Percentiles rank a stretch among this genome's conserved stretches.
Conservation (phyloP, 2,797 vertebrate genomes). For the Thaleichthys pacificus region DNA sequence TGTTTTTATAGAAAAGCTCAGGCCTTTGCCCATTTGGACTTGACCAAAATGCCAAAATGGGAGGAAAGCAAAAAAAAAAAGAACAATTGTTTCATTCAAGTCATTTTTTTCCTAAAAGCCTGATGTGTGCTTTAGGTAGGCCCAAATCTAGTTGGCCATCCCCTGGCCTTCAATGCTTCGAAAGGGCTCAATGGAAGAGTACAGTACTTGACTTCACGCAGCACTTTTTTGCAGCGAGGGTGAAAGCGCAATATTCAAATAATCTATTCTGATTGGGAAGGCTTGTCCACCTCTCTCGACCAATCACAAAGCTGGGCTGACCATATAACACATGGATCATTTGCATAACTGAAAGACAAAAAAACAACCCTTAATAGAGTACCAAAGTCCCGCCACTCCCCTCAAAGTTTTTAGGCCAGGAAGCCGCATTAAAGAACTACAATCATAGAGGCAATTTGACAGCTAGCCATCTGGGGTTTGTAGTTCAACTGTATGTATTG, state of each 20-base stretch:
- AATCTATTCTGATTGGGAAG: conserved; percentile 34
- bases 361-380: neutral
- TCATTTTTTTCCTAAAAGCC: conserved; percentile 73
- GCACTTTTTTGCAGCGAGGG: conserved; percentile 64
- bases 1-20: conserved; percentile 31
- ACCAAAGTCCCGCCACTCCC: neutral
- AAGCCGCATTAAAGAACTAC: no score
- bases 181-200: conserved; percentile 81
- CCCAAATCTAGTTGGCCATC: conserved; percentile 59
- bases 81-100: conserved; percentile 59
- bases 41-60: conserved; percentile 48
- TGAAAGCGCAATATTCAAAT: conserved; percentile 18
- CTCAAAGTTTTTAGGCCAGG: no score
- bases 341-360: neutral
- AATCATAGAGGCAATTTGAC: no score
- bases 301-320: conserved; percentile 36
- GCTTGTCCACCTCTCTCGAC: conserved; percentile 39
- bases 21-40: conserved; percentile 21
- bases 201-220: conserved; percentile 75
- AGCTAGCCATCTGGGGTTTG: no score
- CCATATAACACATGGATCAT: conserved; percentile 1
- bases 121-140: conserved; percentile 67
- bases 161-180: conserved; percentile 73
- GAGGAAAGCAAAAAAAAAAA: conserved; percentile 47
- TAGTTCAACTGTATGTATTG: no score